Evolutionary conservation across 1,140 invertebrate genomes (phyloP).

Genomic region (Aphelenchoides besseyi): DNA sequence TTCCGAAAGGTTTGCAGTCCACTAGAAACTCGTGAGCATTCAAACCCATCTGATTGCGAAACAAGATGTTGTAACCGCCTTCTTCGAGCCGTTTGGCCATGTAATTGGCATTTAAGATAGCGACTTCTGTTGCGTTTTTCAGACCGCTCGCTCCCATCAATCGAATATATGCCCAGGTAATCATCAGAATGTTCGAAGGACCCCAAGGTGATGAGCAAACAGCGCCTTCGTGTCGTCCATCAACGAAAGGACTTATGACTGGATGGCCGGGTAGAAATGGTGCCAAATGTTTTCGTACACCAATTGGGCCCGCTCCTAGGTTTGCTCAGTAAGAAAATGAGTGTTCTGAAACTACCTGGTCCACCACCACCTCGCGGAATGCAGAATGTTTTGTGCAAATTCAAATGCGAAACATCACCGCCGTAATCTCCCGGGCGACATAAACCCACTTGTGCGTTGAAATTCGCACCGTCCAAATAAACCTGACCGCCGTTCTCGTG

Average conservation of each 20-base stretch:
- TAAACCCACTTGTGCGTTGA: constrained; percentile 93
- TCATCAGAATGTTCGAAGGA: constrained; percentile 79
- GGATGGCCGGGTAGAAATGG: constrained; percentile 72
- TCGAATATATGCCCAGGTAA: constrained; percentile 98
- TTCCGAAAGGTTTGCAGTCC: constrained; percentile 88
- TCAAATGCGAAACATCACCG: constrained; percentile 94
- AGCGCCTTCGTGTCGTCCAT: constrained; percentile 73
- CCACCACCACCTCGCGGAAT: constrained; percentile 97
- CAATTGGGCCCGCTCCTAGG: constrained; percentile 67
- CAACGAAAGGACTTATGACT: constrained; percentile 76
- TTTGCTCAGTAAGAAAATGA: constrained; percentile 70
- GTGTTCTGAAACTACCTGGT: not conserved
- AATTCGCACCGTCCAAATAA: constrained; percentile 96
- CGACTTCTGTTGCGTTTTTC: constrained; percentile 86
- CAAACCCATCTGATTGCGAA: constrained; percentile 70
- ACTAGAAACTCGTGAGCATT: constrained; percentile 82
- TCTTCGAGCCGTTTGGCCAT: constrained; percentile 69
- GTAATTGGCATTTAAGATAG: constrained; percentile 97
- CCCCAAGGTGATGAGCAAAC: constrained; percentile 93
- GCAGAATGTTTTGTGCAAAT: constrained; percentile 94
- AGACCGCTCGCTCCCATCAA: constrained; percentile 92
- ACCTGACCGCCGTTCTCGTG: constrained; percentile 91
- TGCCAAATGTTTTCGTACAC: constrained; percentile 49
- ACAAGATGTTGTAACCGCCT: constrained; percentile 42
- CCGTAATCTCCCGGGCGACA: constrained; percentile 94